These are phyloP conservation scores for Nebria salina DNA, from an alignment of 2,888 invertebrate species.

Conservation along the genomic window DNA sequence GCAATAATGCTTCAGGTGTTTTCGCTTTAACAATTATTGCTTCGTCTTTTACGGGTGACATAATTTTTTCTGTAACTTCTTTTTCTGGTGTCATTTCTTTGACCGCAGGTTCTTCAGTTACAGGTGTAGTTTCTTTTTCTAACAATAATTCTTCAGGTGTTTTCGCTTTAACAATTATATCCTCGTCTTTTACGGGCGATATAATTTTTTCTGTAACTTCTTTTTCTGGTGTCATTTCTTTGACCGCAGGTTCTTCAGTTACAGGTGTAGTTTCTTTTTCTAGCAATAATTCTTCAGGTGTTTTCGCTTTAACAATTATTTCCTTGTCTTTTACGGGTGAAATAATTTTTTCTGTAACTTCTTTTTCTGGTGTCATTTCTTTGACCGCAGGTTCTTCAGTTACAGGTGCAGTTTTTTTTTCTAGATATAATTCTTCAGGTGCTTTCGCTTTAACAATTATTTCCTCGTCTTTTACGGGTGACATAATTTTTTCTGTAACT, in stretches of 20 bases:
- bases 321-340: slow-evolving; percentile 27
- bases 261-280: too few species aligned
- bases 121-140: too few species aligned
- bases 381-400: too few species aligned
- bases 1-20: neutral
- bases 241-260: too few species aligned
- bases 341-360: neutral
- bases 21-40: slow-evolving; percentile 7
- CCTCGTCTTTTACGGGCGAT: slow-evolving; percentile 22
- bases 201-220: neutral
- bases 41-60: slow-evolving; percentile 19
- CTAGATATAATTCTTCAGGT: neutral
- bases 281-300: neutral
- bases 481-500: neutral
- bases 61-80: neutral
- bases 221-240: neutral
- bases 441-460: neutral
- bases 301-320: neutral
- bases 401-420: too few species aligned
- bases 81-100: neutral
- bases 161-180: neutral
- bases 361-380: neutral
- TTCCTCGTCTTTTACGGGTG: slow-evolving; percentile 30
- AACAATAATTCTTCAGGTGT: neutral
- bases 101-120: too few species aligned